Conservation (phyloP, 2,888 invertebrate species). For the Molorchus minor region DNA sequence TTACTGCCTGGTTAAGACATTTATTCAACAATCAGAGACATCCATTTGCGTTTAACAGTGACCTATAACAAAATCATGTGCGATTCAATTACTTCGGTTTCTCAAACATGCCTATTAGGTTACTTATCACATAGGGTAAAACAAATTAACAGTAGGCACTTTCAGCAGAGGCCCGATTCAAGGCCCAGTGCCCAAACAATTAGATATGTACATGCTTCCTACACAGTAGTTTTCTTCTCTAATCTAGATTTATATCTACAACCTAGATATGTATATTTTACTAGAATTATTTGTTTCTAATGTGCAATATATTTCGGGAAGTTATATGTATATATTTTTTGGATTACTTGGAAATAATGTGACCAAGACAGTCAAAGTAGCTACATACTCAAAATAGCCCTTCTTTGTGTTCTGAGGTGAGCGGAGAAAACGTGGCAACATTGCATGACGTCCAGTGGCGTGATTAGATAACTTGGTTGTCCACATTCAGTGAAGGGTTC, state of each 20-base stretch:
- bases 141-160: conserved; percentile 60
- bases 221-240: conserved; percentile 47
- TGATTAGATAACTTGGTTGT: too few species aligned
- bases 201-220: conserved; percentile 53
- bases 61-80: conserved; percentile 24
- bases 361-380: conserved; percentile 17
- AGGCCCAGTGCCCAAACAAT: conserved; percentile 58
- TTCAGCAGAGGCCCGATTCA: conserved; percentile 51
- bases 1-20: too few species aligned
- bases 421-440: too few species aligned
- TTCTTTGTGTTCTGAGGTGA: too few species aligned
- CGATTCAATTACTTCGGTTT: conserved; percentile 19
- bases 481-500: too few species aligned
- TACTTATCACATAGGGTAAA: conserved; percentile 59
- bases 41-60: neutral
- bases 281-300: conserved; percentile 51
- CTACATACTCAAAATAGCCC: too few species aligned
- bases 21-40: conserved; percentile 8
- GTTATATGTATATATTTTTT: conserved; percentile 51
- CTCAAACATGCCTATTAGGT: conserved; percentile 30
- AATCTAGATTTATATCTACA: conserved; percentile 52
- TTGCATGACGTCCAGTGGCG: too few species aligned
- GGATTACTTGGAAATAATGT: conserved; percentile 38
- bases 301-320: conserved; percentile 58
- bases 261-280: conserved; percentile 58